phyloP scores from a whole-genome alignment of 2,113 vertebrate species.

The Carassius gibelio region DNA sequence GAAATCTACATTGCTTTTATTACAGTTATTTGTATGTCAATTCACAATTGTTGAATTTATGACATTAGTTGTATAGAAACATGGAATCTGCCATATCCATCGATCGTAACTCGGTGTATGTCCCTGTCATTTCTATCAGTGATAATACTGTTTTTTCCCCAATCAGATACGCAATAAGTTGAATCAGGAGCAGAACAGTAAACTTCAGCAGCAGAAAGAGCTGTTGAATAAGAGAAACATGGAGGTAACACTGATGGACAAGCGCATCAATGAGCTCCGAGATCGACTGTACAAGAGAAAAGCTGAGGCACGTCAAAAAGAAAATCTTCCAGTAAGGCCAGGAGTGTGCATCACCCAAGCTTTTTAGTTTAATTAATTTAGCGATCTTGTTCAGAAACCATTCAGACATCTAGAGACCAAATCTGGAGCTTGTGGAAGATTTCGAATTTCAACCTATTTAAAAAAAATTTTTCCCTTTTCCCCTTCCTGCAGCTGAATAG shows the following conservation, averaged over 20 bases:
- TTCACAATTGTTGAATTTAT: too few relatives aligned
- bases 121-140: not conserved
- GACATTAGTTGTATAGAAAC: not conserved
- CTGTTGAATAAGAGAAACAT: conserved; percentile 92
- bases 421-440: not conserved
- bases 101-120: not conserved
- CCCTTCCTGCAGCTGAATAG: conserved; percentile 81
- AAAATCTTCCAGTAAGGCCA: conserved; percentile 77
- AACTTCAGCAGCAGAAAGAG: conserved; percentile 93
- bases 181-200: conserved; percentile 94
- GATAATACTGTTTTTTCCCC: not conserved
- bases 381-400: not conserved
- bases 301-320: conserved; percentile 86
- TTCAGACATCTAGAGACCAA: not conserved
- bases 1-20: too few relatives aligned
- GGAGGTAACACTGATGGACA: conserved; percentile 97
- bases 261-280: conserved; percentile 88
- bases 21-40: too few relatives aligned
- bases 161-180: conserved; percentile 92
- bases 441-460: not conserved
- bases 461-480: too few relatives aligned
- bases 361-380: not conserved
- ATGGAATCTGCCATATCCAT: not conserved
- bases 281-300: conserved; percentile 95
- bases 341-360: not conserved